Base-by-base conservation (phyloP, 2,797 vertebrate genomes). In the Todus mexicanus region DNA sequence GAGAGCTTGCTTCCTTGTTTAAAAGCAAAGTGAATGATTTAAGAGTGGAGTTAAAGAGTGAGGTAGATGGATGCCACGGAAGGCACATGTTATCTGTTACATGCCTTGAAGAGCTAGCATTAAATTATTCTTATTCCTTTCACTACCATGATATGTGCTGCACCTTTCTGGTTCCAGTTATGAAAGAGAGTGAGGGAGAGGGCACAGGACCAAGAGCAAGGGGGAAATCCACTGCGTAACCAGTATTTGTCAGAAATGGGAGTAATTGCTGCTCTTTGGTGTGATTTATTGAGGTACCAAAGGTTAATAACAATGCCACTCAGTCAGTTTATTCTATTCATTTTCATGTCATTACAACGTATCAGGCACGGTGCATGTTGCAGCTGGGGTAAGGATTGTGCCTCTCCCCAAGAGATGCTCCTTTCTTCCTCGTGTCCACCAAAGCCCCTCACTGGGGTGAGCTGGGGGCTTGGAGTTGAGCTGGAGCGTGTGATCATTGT, bases 251-350 rank as follows among this genome's bases (percentile, higher is more conserved):
- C 97, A 97, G 96, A 97, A 98, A 98, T 74, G 75, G 97, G 96
- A 97, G 97, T 98, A 98, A 98, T 98, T 98, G 98, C 97, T 87
- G 96, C 97, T 97, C 98, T 98, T 97, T 96, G 97, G 96, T 94
- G 97, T 98, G 98, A 98, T 98, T 98, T 98, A 98, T 98, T 96
- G 97, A 96, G 95, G 95, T 97, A 97, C 92, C 97, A 98, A 98
- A 98, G 98, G 98, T 98, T 98, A 98, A 98, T 98, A 98, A 98
- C 94, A 94, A 97, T 97, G 98, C 98, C 97, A 97, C 97, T 98
- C 98, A 97, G 97, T 95, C 96, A n/a, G 97, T 97, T 97, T 98
- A 98, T 98, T 98, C 97, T 97, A 97, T 97, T 98, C 97, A 98
- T 98, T 98, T 97, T 98, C 98, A 98, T 98, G 98, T 98, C 96